Conservation (phyloP, 2,888 invertebrate genomes). For the Hanleya hanleyi region DNA sequence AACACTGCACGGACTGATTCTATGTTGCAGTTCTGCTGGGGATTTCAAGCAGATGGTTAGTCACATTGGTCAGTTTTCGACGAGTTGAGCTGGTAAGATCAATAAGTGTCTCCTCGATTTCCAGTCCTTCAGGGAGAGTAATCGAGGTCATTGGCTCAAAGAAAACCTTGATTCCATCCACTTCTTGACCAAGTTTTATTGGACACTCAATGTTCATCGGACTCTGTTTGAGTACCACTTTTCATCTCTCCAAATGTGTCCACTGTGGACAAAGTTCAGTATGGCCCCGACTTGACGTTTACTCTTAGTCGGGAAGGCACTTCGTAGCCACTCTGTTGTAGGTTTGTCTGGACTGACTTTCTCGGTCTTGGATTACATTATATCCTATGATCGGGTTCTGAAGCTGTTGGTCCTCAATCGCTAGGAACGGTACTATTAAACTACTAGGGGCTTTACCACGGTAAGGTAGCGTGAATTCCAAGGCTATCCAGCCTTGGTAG, state of each 20-base stretch:
- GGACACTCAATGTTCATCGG: neutral
- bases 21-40: neutral
- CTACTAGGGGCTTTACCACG: too few species aligned
- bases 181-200: neutral
- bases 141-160: slow-evolving; percentile 2
- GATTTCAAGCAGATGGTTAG: neutral
- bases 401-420: neutral
- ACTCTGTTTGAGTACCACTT: neutral
- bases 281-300: neutral
- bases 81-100: neutral
- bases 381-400: slow-evolving; percentile 16
- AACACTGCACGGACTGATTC: neutral
- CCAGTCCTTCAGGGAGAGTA: neutral
- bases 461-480: neutral
- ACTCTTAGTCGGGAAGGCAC: neutral
- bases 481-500: neutral
- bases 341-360: neutral
- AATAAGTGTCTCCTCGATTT: neutral
- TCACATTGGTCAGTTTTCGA: neutral
- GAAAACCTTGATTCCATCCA: neutral
- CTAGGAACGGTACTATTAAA: too few species aligned
- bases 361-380: slow-evolving; percentile 10
- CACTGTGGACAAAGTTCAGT: neutral
- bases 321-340: neutral
- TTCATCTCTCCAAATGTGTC: neutral